These are phyloP conservation scores for Tetramorium bicarinatum DNA, from an alignment of 2,888 invertebrate genomes.

Conservation along the genomic window DNA sequence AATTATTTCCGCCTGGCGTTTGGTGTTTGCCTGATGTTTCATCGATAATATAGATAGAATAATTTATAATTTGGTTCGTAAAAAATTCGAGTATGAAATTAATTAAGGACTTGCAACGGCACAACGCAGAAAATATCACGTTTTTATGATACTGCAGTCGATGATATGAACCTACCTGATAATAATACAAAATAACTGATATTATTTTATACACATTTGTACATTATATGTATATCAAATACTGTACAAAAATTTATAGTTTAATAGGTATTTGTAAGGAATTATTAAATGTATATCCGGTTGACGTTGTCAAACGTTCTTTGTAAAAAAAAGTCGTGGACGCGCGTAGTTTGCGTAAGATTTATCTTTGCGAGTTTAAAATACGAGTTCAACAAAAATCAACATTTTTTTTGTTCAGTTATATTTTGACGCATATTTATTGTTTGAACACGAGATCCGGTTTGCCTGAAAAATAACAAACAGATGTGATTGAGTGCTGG, in stretches of 20 bases:
- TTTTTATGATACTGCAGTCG: background rate
- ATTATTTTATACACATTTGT: background rate
- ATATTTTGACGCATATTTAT: conserved; percentile 49
- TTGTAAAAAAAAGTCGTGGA: background rate
- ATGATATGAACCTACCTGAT: background rate
- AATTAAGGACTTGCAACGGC: background rate
- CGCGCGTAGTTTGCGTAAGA: conserved; percentile 32
- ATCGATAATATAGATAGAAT: background rate
- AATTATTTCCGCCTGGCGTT: background rate
- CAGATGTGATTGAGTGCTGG: conserved; percentile 14
- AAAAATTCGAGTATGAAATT: conserved; percentile 1
- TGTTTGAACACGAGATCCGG: background rate
- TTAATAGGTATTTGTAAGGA: background rate
- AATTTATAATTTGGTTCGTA: background rate
- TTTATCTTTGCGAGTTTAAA: conserved; percentile 44
- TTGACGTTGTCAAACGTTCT: conserved; percentile 34
- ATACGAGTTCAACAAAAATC: conserved; percentile 48
- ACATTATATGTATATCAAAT: background rate
- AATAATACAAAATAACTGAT: background rate
- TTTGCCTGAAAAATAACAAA: conserved; percentile 25
- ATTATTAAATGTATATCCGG: conserved; percentile 14
- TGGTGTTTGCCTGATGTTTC: background rate
- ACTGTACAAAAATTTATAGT: background rate
- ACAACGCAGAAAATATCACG: background rate
- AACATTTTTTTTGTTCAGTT: conserved; percentile 36